These are phyloP conservation scores for Pseudorasbora parva DNA, from an alignment of 2,113 vertebrate genomes.

Conservation along the genomic window DNA sequence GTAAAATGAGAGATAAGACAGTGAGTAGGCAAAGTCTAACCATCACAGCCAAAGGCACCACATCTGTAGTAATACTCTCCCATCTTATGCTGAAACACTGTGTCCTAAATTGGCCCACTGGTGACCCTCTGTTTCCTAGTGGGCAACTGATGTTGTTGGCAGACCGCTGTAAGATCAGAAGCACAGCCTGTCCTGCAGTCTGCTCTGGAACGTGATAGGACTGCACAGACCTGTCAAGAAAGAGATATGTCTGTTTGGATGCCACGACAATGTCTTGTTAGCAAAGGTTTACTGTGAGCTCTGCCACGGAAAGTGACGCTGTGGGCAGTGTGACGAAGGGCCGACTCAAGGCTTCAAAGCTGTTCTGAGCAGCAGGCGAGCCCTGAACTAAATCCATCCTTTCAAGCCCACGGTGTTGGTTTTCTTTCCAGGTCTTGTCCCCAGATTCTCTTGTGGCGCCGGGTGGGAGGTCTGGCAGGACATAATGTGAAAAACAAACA, in stretches of 20 bases:
- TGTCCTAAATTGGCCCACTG: conserved; percentile 57
- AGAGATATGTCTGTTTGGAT: conserved; percentile 64
- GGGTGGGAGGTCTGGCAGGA: conserved; percentile 51
- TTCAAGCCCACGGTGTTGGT: conserved; percentile 63
- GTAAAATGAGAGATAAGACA: conserved; percentile 70
- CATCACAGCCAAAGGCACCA: conserved; percentile 54
- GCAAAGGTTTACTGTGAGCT: conserved; percentile 53
- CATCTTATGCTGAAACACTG: conserved; percentile 25
- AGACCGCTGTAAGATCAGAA: conserved; percentile 27
- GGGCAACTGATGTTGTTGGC: conserved; percentile 56
- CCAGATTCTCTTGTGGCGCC: conserved; percentile 41
- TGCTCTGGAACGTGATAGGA: conserved; percentile 40
- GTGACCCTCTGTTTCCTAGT: conserved; percentile 61
- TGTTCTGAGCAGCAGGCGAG: conserved; percentile 60
- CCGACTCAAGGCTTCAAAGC: conserved; percentile 62
- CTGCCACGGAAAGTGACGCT: conserved; percentile 53
- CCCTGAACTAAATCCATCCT: conserved; percentile 66
- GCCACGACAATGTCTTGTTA: conserved; percentile 40
- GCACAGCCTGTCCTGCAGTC: conserved; percentile 32
- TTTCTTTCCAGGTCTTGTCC: conserved; percentile 55
- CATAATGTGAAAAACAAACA: conserved; percentile 19
- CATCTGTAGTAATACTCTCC: conserved; percentile 47
- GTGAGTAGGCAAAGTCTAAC: conserved; percentile 64
- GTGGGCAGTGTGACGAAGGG: conserved; percentile 56
- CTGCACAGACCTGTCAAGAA: conserved; percentile 33